Percentiles rank a stretch among this genome's conserved stretches.
phyloP scores from a whole-genome alignment of 2,113 vertebrate genomes.

The Protomyctophum bolini region DNA sequence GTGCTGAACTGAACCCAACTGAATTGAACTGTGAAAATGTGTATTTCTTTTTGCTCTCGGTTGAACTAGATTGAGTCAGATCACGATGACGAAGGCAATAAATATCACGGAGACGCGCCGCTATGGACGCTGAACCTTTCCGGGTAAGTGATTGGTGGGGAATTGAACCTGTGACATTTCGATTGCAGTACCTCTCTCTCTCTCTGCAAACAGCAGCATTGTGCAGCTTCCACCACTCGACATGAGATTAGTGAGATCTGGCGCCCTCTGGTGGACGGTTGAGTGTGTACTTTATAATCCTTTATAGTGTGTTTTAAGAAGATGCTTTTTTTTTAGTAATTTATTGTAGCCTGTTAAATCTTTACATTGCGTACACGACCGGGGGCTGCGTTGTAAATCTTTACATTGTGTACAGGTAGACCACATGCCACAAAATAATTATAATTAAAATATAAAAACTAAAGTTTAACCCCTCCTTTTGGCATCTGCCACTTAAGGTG shows the following conservation, averaged over 20 bases:
- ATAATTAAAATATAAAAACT: too few species aligned
- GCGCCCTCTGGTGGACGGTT: not conserved
- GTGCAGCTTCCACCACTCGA: not conserved
- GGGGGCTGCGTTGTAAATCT: not conserved
- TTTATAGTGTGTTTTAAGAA: slow-evolving; percentile 17
- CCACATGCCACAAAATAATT: too few species aligned
- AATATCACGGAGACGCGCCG: too few species aligned
- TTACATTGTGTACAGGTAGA: not conserved
- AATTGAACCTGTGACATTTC: not conserved
- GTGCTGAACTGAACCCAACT: too few species aligned
- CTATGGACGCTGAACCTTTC: too few species aligned
- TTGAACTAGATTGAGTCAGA: too few species aligned
- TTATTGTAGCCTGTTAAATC: slow-evolving; percentile 64
- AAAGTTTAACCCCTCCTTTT: too few species aligned
- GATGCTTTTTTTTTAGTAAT: slow-evolving; percentile 59
- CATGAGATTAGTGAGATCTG: not conserved
- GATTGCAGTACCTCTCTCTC: not conserved
- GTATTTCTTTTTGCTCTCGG: too few species aligned
- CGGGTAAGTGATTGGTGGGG: not conserved
- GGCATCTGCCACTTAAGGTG: too few species aligned
- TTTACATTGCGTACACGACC: not conserved
- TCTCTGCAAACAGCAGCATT: not conserved
- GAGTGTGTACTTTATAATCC: slow-evolving; percentile 14
- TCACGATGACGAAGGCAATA: too few species aligned
- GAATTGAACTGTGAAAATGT: too few species aligned